These are phyloP conservation scores for Eugnorisma glareosa DNA, from an alignment of 2,888 invertebrate genomes.

Conservation along the genomic window DNA sequence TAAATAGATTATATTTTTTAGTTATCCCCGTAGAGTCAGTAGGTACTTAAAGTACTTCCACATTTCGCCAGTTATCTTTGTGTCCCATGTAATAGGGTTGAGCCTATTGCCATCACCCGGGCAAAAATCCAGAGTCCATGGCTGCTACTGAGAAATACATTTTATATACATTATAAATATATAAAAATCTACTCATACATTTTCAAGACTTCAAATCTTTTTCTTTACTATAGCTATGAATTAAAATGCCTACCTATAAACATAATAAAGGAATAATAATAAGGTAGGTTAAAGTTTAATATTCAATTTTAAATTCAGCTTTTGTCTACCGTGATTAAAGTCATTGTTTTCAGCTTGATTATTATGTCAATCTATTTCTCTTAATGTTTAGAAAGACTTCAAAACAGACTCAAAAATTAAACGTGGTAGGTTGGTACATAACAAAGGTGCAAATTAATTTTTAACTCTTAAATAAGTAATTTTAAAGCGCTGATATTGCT, in stretches of 20 bases:
- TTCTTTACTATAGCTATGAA: background rate
- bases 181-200: too few relatives aligned
- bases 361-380: slow-evolving; percentile 15
- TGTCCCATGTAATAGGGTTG: background rate
- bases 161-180: too few relatives aligned
- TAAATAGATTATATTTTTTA: background rate
- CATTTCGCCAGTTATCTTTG: background rate
- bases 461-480: background rate
- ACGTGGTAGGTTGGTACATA: background rate
- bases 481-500: background rate
- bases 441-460: background rate
- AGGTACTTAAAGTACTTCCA: too few relatives aligned
- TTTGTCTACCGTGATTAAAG: slow-evolving; percentile 28
- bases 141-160: too few relatives aligned
- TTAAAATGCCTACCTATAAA: background rate
- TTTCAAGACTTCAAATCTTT: background rate
- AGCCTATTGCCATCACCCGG: background rate
- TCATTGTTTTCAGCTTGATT: slow-evolving; percentile 24
- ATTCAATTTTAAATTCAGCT: background rate
- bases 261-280: slow-evolving; percentile 6
- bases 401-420: background rate
- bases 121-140: too few relatives aligned
- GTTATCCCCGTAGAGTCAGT: background rate
- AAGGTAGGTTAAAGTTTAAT: background rate
- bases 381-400: slow-evolving; percentile 22